These are phyloP conservation scores for Cisticola juncidis DNA, from an alignment of 2,113 vertebrate species.

Conservation along the genomic window DNA sequence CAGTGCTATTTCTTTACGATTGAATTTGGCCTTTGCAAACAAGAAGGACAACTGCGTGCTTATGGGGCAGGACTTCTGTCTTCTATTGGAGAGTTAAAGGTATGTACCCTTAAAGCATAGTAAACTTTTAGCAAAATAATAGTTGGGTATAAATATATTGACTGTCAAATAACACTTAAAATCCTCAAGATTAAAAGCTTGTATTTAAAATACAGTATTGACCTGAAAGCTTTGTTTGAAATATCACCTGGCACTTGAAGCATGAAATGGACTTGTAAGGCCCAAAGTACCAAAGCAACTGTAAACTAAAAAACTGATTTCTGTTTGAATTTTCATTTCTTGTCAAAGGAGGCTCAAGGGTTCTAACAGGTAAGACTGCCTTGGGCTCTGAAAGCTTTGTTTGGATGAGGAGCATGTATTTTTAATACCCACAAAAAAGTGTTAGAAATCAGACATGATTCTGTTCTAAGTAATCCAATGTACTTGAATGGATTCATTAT, in stretches of 20 bases:
- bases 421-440: not conserved
- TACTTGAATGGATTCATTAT: not conserved
- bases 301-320: constrained; percentile 11
- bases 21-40: constrained; percentile 97
- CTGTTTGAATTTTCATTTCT: constrained; percentile 6
- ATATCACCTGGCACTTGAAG: constrained; percentile 40
- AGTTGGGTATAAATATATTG: constrained; percentile 30
- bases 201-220: constrained; percentile 27
- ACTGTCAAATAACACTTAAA: constrained; percentile 33
- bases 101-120: constrained; percentile 61
- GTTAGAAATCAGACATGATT: not conserved
- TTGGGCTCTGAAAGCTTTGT: not conserved
- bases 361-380: not conserved
- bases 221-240: constrained; percentile 59
- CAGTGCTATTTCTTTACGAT: constrained; percentile 99
- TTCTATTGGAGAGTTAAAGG: constrained; percentile 94
- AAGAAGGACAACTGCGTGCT: constrained; percentile 93
- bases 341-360: not conserved
- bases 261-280: constrained; percentile 52
- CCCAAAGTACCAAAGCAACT: not conserved
- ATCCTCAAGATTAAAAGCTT: constrained; percentile 36
- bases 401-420: not conserved
- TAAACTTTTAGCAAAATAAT: constrained; percentile 34
- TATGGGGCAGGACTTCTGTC: constrained; percentile 96
- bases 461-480: not conserved